Conservation (phyloP, 2,113 vertebrate genomes). For the Calonectris borealis region DNA sequence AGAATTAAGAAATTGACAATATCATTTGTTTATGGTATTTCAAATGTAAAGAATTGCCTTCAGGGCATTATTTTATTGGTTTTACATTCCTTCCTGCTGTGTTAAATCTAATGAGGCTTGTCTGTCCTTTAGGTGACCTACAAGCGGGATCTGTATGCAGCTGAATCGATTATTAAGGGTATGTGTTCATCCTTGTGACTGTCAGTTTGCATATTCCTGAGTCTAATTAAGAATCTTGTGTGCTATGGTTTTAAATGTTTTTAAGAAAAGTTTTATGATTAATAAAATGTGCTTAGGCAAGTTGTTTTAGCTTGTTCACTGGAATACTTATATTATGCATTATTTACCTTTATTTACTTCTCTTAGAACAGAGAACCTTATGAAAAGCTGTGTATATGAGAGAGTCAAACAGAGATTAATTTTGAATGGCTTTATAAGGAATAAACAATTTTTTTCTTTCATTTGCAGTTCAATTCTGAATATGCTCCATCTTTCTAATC, state of each 20-base stretch:
- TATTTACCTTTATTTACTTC: slow-evolving; percentile 5
- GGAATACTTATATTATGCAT: neutral
- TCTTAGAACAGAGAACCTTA: neutral
- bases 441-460: neutral
- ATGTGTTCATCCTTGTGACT: slow-evolving; percentile 67
- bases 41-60: slow-evolving; percentile 57
- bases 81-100: slow-evolving; percentile 70
- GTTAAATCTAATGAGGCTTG: slow-evolving; percentile 69
- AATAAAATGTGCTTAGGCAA: slow-evolving; percentile 3
- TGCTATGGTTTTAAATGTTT: slow-evolving; percentile 46
- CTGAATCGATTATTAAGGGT: slow-evolving; percentile 96
- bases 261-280: slow-evolving; percentile 16
- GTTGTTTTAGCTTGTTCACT: slow-evolving; percentile 10
- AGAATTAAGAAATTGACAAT: slow-evolving; percentile 57
- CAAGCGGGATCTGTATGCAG: slow-evolving; percentile 91
- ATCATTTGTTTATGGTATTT: slow-evolving; percentile 51
- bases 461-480: neutral
- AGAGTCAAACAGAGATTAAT: neutral
- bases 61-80: slow-evolving; percentile 62
- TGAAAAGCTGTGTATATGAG: neutral
- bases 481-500: neutral
- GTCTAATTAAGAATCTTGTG: slow-evolving; percentile 7
- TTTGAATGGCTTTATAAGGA: neutral
- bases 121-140: slow-evolving; percentile 92
- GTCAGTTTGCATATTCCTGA: slow-evolving; percentile 46